Percentiles rank a stretch among this genome's conserved stretches.
These are phyloP conservation scores for Esox niger DNA, from an alignment of 2,113 vertebrate species.

Conservation along the genomic window DNA sequence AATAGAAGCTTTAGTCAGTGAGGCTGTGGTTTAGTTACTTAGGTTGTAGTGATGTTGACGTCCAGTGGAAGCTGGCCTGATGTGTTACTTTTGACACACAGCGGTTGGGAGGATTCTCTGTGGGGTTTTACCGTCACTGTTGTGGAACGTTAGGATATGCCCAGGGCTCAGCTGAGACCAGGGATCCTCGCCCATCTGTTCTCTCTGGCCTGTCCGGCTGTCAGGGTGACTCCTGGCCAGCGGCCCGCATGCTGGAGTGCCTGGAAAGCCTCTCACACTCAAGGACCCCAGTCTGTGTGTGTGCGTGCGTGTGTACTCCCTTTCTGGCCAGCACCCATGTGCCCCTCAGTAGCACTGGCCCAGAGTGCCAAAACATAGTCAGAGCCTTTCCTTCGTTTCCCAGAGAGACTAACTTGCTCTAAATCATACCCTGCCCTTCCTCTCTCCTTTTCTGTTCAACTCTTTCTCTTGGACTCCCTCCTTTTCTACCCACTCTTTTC, in stretches of 20 bases:
- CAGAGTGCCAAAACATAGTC: conserved; percentile 2
- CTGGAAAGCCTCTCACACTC: conserved; percentile 6
- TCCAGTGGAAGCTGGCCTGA: too few species aligned
- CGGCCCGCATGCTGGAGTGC: conserved; percentile 12
- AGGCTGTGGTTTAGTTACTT: background rate
- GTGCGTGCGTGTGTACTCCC: background rate
- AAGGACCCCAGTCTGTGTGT: background rate
- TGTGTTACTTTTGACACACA: too few species aligned
- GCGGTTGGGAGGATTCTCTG: too few species aligned
- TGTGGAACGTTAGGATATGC: too few species aligned
- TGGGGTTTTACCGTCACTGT: too few species aligned
- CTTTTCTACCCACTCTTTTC: background rate
- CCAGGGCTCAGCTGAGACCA: too few species aligned
- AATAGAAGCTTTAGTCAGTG: background rate
- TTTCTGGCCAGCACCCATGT: background rate
- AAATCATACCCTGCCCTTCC: conserved; percentile 12
- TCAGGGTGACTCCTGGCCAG: conserved; percentile 14
- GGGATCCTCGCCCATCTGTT: too few species aligned
- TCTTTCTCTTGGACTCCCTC: background rate
- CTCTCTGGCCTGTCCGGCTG: background rate
- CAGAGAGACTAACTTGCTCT: conserved; percentile 10
- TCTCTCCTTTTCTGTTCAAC: background rate
- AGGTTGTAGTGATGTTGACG: too few species aligned
- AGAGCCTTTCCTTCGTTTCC: conserved; percentile 16
- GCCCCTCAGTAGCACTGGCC: background rate